Base-by-base conservation (phyloP, 2,888 invertebrate species). In the Heteropelma amictum region DNA sequence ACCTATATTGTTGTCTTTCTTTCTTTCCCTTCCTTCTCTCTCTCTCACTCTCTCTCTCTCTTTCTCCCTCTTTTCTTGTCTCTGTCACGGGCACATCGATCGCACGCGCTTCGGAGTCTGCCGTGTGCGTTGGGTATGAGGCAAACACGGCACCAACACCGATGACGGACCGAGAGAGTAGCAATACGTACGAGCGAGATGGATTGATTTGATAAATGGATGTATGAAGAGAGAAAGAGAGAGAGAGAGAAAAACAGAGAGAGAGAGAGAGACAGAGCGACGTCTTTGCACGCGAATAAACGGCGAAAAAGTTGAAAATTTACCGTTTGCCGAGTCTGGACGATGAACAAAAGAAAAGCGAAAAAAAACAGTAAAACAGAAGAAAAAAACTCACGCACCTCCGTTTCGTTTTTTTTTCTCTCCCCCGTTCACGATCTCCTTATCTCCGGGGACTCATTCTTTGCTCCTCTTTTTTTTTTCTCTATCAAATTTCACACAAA, bases 21-120 rank as follows among this genome's bases (percentile, higher is more conserved):
- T 42, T 12, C 30, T 40, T 26, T 28, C 28, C 60, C 26, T 14
- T 42, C 26, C 8, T 10, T 26, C 58, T 40, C 28, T 58, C 42
- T 53, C 28, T 45, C 8, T 56, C 26, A 45, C 2, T 54, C 19
- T 51, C 19, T 45, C 42, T 65, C 42, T 47, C 47, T 70, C 58
- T 58, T 54, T 70, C 33, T 65, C 61, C 38, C 49, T 49, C 75
- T 1, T 12, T 33, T n/a, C 33, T 71, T 71, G 61, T 47, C 67
- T 71, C 75, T 71, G 71, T 76, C 75, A 76, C 77, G 76, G 75
- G 77, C 76, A 76, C 76, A 79, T 78, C 74, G 75, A 76, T 75
- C 72, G 75, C 77, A 79, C 79, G 77, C 78, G 72, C 78, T 75
- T 71, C 75, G 72, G 73, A 77, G 78, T 77, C 77, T 72, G 78